A percentile compares a stretch with the other conserved stretches of the same genome.
Conservation (phyloP, 2,113 vertebrate genomes). For the Hiodon tergisus region DNA sequence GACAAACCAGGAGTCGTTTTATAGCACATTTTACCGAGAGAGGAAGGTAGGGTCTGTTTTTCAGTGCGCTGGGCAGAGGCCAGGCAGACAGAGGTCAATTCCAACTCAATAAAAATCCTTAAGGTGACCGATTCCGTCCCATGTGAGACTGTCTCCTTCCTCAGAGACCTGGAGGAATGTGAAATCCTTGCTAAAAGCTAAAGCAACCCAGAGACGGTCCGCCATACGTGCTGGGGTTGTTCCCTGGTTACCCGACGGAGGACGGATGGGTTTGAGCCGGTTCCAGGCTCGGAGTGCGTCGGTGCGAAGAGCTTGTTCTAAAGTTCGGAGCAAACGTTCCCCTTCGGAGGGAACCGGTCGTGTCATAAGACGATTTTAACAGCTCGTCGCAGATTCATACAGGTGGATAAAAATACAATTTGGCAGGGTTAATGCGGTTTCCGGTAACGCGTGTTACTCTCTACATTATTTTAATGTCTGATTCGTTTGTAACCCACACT, state of each 20-base stretch:
- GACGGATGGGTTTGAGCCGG: not conserved
- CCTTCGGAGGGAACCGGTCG: not conserved
- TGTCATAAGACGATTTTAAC: no score
- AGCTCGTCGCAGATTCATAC: not conserved
- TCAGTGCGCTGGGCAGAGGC: not conserved
- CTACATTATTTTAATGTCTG: no score
- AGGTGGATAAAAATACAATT: not conserved
- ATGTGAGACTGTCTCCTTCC: not conserved
- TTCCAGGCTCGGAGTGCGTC: not conserved
- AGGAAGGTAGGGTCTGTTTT: not conserved
- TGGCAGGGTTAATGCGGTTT: no score
- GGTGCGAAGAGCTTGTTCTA: not conserved
- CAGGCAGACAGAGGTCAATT: not conserved
- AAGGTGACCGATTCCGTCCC: slow-evolving; percentile 2
- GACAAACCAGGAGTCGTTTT: slow-evolving; percentile 13
- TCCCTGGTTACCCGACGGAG: not conserved
- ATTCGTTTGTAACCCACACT: no score
- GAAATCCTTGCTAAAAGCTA: no score
- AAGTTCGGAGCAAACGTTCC: not conserved
- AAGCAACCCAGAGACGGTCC: no score
- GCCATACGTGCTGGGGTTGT: no score
- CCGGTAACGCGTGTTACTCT: no score
- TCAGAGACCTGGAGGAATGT: no score
- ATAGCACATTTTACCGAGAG: slow-evolving; percentile 2
- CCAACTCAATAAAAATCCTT: not conserved